Percentiles rank a stretch among this genome's conserved stretches.
Evolutionary conservation across 2,797 vertebrate genomes (phyloP).

Genomic region (Clarias laeviceps): DNA sequence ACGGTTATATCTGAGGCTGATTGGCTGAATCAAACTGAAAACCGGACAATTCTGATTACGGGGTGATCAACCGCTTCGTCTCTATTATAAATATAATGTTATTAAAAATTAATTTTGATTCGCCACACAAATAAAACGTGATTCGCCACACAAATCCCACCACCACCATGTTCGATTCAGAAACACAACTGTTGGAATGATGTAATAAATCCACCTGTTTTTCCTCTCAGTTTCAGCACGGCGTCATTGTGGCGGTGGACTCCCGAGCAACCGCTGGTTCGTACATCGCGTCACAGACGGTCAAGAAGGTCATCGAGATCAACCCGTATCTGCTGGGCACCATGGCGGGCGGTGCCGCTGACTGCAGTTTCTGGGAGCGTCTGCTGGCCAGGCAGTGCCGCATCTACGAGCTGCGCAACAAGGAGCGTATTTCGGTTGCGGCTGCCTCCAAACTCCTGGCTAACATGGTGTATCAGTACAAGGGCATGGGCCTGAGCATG

Average conservation of each 20-base stretch:
- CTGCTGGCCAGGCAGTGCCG: slow-evolving; percentile 89
- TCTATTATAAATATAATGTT: too few relatives aligned
- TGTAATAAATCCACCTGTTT: neutral
- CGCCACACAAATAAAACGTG: too few relatives aligned
- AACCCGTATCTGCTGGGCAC: slow-evolving; percentile 90
- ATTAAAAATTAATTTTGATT: too few relatives aligned
- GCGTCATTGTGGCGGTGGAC: slow-evolving; percentile 90
- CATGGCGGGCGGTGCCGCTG: slow-evolving; percentile 90
- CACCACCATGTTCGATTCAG: too few relatives aligned
- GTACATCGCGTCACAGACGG: slow-evolving; percentile 89
- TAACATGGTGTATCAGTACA: slow-evolving; percentile 97
- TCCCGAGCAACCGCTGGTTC: slow-evolving; percentile 88
- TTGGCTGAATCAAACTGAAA: too few relatives aligned
- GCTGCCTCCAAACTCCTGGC: slow-evolving; percentile 90
- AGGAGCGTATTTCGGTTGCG: slow-evolving; percentile 90
- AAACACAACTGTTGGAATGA: neutral
- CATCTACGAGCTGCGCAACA: slow-evolving; percentile 91
- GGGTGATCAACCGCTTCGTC: too few relatives aligned
- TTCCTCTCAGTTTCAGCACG: slow-evolving; percentile 79
- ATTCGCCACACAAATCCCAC: too few relatives aligned
- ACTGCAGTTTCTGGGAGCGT: slow-evolving; percentile 92
- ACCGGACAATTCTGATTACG: too few relatives aligned
- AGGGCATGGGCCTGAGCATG: slow-evolving; percentile 93
- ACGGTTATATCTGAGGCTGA: too few relatives aligned
- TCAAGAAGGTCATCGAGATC: slow-evolving; percentile 94